Evolutionary conservation across 2,888 invertebrate species (phyloP), one percentile per base, ranked within the genome.

Genomic region (Habroteleia sp.): DNA sequence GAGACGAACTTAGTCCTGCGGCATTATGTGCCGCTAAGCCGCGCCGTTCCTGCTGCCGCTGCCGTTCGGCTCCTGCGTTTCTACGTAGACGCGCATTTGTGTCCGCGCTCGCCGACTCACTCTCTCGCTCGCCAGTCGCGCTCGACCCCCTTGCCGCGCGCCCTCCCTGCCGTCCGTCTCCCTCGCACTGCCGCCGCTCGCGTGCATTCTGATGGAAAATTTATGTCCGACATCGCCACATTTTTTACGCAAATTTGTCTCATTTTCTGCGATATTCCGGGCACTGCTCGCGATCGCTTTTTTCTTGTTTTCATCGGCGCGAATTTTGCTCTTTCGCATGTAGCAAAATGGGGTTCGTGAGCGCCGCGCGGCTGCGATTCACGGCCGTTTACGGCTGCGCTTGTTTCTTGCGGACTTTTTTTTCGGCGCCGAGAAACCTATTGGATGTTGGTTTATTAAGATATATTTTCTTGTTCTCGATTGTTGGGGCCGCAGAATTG

Each of bases 231-330:
- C 69, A 56, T 52, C 74, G 74, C 52, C 63, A 42, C 58, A 71
- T 75, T 75, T 75, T 75, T 75, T 52, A 75, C 69, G 63, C 74
- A 58, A 75, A 69, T 75, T 71, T 69, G 69, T 75, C 74, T 69
- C 69, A 75, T 69, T 69, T 69, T 74, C 74, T 52, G 31, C 68
- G 35, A 46, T 62, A 52, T 66, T 62, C 66, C 54, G 17, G 39
- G 20, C 44, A 27, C 56, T 54, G n/a, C 54, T 62, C 44, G 17
- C 68, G 27, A 58, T 48, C 16, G 31, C 48, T 46, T 35, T 37
- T 52, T 37, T 35, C 29, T 16, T 13, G 8, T 16, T 23, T 31
- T 29, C 27, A 1, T 23, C 13, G 8, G 1, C 27, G 62, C 2
- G 42, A 63, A 62, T 62, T 46, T 62, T 37, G 25, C 46, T 29